A percentile compares a stretch with the other conserved stretches of the same genome.
phyloP scores from a whole-genome alignment of 2,113 vertebrate species.

The Pardalotus punctatus region DNA sequence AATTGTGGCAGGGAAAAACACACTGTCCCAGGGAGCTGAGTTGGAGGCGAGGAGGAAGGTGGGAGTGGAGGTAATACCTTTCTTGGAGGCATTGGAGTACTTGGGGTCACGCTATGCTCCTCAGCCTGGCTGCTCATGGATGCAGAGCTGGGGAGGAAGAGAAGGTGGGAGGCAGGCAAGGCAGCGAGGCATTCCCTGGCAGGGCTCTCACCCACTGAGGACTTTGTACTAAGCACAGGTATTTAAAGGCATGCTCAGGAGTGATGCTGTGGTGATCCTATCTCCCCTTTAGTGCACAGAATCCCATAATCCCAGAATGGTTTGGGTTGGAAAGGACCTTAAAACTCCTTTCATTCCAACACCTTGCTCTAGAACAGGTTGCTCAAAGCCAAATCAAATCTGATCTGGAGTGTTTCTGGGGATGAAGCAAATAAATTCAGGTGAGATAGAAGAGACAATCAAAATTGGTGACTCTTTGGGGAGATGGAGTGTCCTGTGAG shows the following conservation, averaged over 20 bases:
- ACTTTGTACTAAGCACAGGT: not conserved
- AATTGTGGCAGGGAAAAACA: conserved; percentile 54
- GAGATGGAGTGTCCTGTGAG: not conserved
- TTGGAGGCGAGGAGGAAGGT: not conserved
- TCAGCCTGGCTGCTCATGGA: not conserved
- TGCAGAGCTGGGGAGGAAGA: not conserved
- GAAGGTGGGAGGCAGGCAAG: conserved; percentile 53
- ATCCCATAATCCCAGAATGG: too few relatives aligned
- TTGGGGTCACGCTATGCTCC: fast-evolving
- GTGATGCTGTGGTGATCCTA: fast-evolving
- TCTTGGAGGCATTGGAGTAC: not conserved
- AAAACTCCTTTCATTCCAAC: not conserved
- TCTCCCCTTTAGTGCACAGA: not conserved
- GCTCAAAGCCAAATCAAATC: not conserved
- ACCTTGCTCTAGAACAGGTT: not conserved
- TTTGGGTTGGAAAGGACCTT: not conserved
- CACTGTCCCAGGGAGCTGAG: conserved; percentile 50
- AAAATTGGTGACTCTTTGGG: not conserved
- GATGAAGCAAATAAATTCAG: not conserved
- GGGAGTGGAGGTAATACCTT: conserved; percentile 64
- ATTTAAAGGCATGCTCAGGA: not conserved
- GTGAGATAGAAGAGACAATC: not conserved
- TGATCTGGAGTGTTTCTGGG: not conserved
- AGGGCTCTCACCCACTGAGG: not conserved
- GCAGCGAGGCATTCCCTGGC: not conserved